Percentiles rank a stretch among this genome's conserved stretches.
Conservation (phyloP, 2,113 vertebrate species). For the Heloderma charlesbogerti region DNA sequence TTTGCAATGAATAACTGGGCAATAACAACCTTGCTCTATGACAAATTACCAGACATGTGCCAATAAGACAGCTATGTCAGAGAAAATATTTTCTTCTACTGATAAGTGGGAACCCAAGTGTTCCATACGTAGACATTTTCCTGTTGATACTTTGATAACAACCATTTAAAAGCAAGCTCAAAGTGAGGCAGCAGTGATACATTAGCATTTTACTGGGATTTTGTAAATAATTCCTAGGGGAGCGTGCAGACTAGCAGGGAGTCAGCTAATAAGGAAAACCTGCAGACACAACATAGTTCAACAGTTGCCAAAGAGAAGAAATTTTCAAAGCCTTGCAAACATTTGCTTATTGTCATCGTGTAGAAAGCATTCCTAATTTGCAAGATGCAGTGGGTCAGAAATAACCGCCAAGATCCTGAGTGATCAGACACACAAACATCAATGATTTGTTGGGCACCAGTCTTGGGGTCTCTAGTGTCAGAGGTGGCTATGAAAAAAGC, state of each 20-base stretch:
- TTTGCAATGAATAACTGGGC: not conserved
- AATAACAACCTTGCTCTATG: not conserved
- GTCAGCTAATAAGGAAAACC: conserved; percentile 16
- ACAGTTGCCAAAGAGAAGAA: not conserved
- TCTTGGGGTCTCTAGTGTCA: not conserved
- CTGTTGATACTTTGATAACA: not conserved
- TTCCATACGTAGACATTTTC: not conserved
- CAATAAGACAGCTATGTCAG: not conserved
- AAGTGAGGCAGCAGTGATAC: not conserved
- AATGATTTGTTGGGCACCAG: not conserved
- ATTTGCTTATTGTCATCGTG: not conserved
- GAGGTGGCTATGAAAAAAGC: not conserved
- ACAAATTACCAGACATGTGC: not conserved
- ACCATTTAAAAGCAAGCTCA: conserved; percentile 28
- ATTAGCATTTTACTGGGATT: conserved; percentile 33
- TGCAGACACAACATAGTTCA: not conserved
- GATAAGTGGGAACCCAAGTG: not conserved
- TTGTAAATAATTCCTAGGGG: conserved; percentile 26
- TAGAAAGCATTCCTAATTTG: not conserved
- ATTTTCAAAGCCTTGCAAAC: not conserved
- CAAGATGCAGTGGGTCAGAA: not conserved
- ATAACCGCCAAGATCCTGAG: not conserved
- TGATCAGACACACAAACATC: not conserved
- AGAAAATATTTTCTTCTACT: not conserved
- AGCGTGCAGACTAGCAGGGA: not conserved